phyloP scores from a whole-genome alignment of 2,797 vertebrate genomes.

The Sebastes paucispinis region DNA sequence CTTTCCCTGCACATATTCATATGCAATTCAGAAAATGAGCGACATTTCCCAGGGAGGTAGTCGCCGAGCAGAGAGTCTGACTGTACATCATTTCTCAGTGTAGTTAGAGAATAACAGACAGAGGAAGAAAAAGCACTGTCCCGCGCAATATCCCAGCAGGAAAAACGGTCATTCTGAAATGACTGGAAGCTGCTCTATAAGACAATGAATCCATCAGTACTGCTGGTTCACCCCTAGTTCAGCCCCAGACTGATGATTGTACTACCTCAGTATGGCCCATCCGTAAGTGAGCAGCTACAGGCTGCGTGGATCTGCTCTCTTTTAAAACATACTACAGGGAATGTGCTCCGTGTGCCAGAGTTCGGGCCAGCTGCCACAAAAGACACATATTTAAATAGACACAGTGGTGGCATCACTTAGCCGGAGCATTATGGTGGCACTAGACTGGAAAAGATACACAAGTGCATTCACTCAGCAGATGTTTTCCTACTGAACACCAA shows the following conservation, averaged over 20 bases:
- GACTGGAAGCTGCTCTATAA: constrained; percentile 19
- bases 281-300: constrained; percentile 8
- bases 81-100: constrained; percentile 44
- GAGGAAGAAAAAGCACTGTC: constrained; percentile 1
- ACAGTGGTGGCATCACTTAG: constrained; percentile 29
- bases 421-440: background rate
- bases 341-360: constrained; percentile 7
- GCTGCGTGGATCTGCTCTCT: background rate
- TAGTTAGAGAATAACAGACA: constrained; percentile 27
- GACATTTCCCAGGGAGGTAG: constrained; percentile 45
- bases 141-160: constrained; percentile 32
- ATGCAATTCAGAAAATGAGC: constrained; percentile 58
- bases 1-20: constrained; percentile 49
- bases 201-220: constrained; percentile 50
- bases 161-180: constrained; percentile 17
- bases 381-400: constrained; percentile 48
- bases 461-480: constrained; percentile 2
- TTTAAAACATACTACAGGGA: constrained; percentile 21
- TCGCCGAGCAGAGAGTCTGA: constrained; percentile 47
- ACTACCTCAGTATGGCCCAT: constrained; percentile 6
- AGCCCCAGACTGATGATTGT: constrained; percentile 32
- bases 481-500: constrained; percentile 8
- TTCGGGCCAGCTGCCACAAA: constrained; percentile 13
- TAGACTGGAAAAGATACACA: background rate
- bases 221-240: constrained; percentile 24